Conservation (phyloP, 2,888 invertebrate genomes). For the Stenodema calcarata region DNA sequence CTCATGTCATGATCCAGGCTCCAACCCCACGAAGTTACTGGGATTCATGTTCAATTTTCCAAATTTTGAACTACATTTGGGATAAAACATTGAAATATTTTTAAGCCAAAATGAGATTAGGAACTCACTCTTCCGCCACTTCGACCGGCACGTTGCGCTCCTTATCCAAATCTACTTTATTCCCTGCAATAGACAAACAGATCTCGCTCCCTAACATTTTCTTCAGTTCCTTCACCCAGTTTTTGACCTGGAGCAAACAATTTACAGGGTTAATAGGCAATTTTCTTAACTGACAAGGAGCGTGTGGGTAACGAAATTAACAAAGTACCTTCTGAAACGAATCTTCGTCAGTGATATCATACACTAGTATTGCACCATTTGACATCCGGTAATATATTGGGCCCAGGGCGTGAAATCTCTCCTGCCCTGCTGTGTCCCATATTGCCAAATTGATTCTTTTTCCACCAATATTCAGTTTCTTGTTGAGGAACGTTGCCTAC, state of each 20-base stretch:
- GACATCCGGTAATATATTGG: constrained; percentile 98
- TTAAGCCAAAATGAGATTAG: too few species aligned
- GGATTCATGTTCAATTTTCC: too few species aligned
- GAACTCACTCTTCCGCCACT: constrained; percentile 82
- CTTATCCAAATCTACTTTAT: constrained; percentile 94
- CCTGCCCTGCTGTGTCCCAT: constrained; percentile 99
- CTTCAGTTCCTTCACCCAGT: constrained; percentile 96
- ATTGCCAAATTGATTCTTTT: constrained; percentile 88
- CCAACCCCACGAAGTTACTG: too few species aligned
- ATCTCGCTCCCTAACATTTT: constrained; percentile 95
- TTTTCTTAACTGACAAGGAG: background rate
- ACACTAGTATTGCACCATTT: constrained; percentile 96
- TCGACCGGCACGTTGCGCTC: constrained; percentile 83
- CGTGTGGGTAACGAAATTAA: background rate
- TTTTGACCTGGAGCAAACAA: constrained; percentile 80
- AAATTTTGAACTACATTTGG: too few species aligned
- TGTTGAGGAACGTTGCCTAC: constrained; percentile 95
- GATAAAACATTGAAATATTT: too few species aligned
- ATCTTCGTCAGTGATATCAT: constrained; percentile 96
- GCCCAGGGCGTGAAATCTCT: constrained; percentile 94
- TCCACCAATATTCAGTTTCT: constrained; percentile 89
- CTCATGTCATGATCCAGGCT: too few species aligned
- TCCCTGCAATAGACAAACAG: constrained; percentile 91
- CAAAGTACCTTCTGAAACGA: constrained; percentile 86
- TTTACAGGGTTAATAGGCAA: too few species aligned